Conservation (phyloP, 1,140 invertebrate species). For the Ceratina australensis region DNA sequence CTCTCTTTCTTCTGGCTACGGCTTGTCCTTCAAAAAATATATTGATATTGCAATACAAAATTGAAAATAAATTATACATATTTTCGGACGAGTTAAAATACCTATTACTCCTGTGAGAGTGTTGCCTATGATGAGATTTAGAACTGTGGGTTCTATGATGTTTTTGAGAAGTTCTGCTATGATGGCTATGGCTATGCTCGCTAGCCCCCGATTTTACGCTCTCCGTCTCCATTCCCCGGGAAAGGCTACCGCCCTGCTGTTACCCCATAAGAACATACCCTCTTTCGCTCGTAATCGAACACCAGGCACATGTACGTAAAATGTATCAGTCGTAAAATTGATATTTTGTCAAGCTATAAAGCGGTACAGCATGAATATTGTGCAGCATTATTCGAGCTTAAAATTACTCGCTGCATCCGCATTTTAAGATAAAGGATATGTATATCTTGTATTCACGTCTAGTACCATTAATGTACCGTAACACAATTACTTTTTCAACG, state of each 20-base stretch:
- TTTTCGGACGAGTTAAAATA: conserved; percentile 42
- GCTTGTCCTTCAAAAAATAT: conserved; percentile 66
- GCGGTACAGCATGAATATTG: not conserved
- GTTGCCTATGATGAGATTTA: conserved; percentile 76
- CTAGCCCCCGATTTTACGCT: conserved; percentile 78
- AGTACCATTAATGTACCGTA: conserved; percentile 2
- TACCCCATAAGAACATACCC: conserved; percentile 71
- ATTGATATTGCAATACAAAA: not conserved
- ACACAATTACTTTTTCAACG: not conserved
- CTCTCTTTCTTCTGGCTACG: conserved; percentile 75
- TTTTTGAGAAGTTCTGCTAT: conserved; percentile 72
- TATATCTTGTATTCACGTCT: not conserved
- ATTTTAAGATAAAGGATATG: not conserved
- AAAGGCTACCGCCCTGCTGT: conserved; percentile 69
- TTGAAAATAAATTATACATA: conserved; percentile 1
- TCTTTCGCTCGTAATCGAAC: conserved; percentile 32
- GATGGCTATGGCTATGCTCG: conserved; percentile 78
- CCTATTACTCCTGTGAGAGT: conserved; percentile 78
- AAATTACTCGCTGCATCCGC: conserved; percentile 1
- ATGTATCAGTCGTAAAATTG: conserved; percentile 17
- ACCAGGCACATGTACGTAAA: conserved; percentile 49
- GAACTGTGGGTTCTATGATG: conserved; percentile 75
- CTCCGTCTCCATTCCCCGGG: conserved; percentile 78
- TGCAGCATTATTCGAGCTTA: conserved; percentile 35
- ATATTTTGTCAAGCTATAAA: conserved; percentile 21